These are phyloP conservation scores for Aphis craccivora DNA, from an alignment of 1,140 invertebrate genomes.

Conservation along the genomic window DNA sequence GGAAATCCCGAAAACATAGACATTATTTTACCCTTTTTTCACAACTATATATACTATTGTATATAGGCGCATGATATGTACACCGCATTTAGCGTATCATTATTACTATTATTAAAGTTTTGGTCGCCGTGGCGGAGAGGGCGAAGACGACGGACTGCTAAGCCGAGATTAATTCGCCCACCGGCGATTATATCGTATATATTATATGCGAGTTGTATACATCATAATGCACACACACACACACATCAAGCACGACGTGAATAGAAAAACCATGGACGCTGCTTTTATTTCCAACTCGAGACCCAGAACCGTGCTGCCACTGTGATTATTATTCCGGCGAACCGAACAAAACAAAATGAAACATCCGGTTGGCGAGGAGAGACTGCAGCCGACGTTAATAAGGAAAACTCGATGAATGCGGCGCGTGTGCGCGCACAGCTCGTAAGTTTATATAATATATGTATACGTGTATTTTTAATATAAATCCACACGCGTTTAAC, in stretches of 20 bases:
- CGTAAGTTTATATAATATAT: neutral
- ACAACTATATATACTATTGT: neutral
- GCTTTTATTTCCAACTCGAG: neutral
- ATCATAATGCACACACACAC: neutral
- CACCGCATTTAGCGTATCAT: neutral
- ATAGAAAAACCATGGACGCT: neutral
- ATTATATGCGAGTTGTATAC: neutral
- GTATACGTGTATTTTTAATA: no score
- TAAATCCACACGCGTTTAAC: no score
- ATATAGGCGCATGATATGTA: neutral
- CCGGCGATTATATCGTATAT: neutral
- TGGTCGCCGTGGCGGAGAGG: neutral
- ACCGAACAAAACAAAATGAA: constrained; percentile 13
- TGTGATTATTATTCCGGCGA: neutral
- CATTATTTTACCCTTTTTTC: neutral
- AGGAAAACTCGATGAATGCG: neutral
- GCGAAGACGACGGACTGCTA: neutral
- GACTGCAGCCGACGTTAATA: neutral
- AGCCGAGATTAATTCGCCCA: constrained; percentile 23
- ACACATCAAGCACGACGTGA: neutral
- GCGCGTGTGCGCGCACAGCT: neutral
- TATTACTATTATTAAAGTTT: neutral
- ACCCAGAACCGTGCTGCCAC: neutral
- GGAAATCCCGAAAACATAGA: neutral
- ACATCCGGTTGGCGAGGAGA: neutral